Base-by-base conservation (phyloP, 2,797 vertebrate genomes). In the Xenentodon cancila region DNA sequence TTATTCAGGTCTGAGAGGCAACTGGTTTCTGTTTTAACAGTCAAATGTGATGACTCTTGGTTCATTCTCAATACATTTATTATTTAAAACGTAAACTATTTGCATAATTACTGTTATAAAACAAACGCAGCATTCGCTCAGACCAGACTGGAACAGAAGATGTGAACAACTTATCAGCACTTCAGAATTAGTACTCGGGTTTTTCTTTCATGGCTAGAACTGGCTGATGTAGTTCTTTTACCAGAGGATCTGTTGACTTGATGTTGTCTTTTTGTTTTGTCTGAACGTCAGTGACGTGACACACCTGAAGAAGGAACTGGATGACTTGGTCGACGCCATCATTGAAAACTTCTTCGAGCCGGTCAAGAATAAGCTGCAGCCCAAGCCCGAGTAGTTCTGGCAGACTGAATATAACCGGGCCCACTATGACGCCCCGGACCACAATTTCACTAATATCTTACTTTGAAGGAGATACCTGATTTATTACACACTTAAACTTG, bases 291-390 rank as follows among this genome's bases (percentile, higher is more conserved):
- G 97, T 87, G 95, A 97, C n/a, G 57, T 94, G 65, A 86, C 88
- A 0, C 93, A 92, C 62, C 88, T 99, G 87, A 96, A 95, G 84
- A 95, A 91, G 59, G 96, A 98, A 73, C 84, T 99, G 65, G 92
- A 96, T 59, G 92, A 95, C 44, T 57, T 99, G 75, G 95, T 96
- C 25, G 85, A 81, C 0, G 95, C 95, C 84, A 93, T 99, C 52
- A 86, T 98, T 87, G 93, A 97, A 67, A 79, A 96, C 82, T 99
- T 98, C 92, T 97, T 98, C 62, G 94, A 98, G 82, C 97, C 97
- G 54, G 84, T 94, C 71, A 97, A 97, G 84, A 98, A 98, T 69
- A 93, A 95, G 45, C 84, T 99, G 82, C 94, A 93, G 64, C 89
- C 94, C 20, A 96, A 89, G 25, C 82, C 86, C 0, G 82, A 90